These are phyloP conservation scores for Girardinus metallicus DNA, from an alignment of 2,797 vertebrate species.

Conservation along the genomic window DNA sequence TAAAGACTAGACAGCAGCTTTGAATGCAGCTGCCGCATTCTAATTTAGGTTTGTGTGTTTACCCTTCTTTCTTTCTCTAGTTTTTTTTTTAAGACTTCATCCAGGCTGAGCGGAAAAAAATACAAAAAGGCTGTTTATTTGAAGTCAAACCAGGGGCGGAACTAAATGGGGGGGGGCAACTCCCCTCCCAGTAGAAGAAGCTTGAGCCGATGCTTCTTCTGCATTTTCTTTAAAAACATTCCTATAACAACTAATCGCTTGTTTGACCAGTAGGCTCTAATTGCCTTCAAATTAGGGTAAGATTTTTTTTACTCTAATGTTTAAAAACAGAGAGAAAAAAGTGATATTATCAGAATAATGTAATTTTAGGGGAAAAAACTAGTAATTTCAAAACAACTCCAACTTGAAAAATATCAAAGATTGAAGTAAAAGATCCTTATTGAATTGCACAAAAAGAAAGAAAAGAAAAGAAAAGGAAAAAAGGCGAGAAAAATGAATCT, in stretches of 20 bases:
- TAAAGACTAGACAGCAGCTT: constrained; percentile 24
- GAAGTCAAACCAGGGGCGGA: constrained; percentile 27
- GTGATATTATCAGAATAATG: no score
- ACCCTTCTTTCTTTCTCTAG: not conserved
- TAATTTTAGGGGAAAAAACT: no score
- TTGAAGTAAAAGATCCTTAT: no score
- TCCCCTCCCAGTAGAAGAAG: not conserved
- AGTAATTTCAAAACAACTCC: no score
- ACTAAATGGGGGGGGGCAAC: not conserved
- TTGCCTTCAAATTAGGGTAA: not conserved
- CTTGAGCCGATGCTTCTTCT: no score
- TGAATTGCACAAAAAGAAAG: no score
- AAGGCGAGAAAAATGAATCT: no score
- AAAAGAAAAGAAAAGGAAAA: no score
- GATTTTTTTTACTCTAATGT: no score
- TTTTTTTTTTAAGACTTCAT: constrained; percentile 11
- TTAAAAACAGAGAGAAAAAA: no score
- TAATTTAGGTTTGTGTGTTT: not conserved
- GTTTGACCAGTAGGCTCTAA: not conserved
- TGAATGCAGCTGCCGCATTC: constrained; percentile 19
- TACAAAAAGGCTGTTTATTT: constrained; percentile 30
- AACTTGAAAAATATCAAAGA: no score
- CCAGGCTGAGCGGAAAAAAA: constrained; percentile 17
- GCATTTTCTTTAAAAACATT: not conserved
- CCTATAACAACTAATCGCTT: not conserved